Evolutionary conservation across 1,140 invertebrate genomes (phyloP).

Genomic region (Aphis craccivora): DNA sequence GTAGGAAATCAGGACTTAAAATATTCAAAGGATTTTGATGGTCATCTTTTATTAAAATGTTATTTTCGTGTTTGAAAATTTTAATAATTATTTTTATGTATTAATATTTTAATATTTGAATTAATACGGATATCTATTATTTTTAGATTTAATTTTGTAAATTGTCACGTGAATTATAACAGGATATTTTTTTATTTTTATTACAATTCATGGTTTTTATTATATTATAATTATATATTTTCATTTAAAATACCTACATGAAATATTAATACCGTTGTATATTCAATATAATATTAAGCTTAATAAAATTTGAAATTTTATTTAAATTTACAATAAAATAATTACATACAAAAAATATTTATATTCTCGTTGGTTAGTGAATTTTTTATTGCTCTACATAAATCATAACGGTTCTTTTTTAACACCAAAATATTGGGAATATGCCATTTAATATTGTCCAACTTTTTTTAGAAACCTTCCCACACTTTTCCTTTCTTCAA

Average conservation of each 20-base stretch:
- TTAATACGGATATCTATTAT: too few species aligned
- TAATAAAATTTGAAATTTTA: too few species aligned
- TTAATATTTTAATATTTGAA: too few species aligned
- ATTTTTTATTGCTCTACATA: not conserved
- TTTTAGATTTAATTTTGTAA: too few species aligned
- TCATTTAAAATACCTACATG: too few species aligned
- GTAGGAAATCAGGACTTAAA: too few species aligned
- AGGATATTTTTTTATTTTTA: too few species aligned
- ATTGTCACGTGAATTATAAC: too few species aligned
- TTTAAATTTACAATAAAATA: not conserved
- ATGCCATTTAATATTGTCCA: not conserved
- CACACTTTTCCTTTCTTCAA: slow-evolving; percentile 21
- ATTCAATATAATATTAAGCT: too few species aligned
- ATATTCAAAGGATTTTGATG: not conserved
- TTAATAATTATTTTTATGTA: not conserved
- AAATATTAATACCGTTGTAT: too few species aligned
- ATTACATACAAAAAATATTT: not conserved
- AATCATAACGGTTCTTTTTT: not conserved
- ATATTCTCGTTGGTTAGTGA: not conserved
- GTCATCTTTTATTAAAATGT: not conserved
- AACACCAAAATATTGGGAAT: slow-evolving; percentile 2
- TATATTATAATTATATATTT: too few species aligned
- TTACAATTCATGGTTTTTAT: too few species aligned
- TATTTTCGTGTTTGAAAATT: not conserved
- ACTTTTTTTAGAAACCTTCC: slow-evolving; percentile 13